A percentile compares a stretch with the other conserved stretches of the same genome.
phyloP scores from a whole-genome alignment of 1,140 invertebrate genomes.

The Proales similis region DNA sequence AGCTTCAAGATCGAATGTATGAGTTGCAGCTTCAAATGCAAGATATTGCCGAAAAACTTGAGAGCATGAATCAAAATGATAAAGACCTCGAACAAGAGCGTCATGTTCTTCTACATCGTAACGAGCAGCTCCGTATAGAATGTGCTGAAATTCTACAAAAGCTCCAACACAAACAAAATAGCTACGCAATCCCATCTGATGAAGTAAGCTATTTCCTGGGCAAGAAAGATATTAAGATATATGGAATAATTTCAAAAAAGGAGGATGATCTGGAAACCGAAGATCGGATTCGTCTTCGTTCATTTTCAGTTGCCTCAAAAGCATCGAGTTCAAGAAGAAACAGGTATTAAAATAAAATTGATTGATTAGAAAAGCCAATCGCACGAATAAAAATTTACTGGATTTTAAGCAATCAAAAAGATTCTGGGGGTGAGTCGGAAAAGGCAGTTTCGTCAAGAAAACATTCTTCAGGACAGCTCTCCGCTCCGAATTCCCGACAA shows the following conservation, averaged over 20 bases:
- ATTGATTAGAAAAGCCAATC: background rate
- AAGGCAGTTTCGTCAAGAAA: conserved; percentile 10
- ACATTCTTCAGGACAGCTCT: conserved; percentile 11
- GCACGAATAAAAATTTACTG: background rate
- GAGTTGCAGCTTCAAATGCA: too few relatives aligned
- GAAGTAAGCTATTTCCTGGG: too few relatives aligned
- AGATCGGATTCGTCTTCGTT: conserved; percentile 15
- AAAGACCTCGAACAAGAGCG: too few relatives aligned
- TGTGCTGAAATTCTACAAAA: background rate
- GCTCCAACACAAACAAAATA: conserved; percentile 13
- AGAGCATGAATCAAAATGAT: too few relatives aligned
- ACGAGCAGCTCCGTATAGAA: conserved; percentile 22
- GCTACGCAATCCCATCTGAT: conserved; percentile 28
- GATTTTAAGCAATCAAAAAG: background rate
- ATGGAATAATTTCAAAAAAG: too few relatives aligned
- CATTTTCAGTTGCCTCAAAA: conserved; percentile 11
- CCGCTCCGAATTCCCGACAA: background rate
- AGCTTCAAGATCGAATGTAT: too few relatives aligned
- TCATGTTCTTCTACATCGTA: conserved; percentile 6
- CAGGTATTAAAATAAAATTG: conserved; percentile 12
- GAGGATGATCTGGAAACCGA: conserved; percentile 34
- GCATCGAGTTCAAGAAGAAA: conserved; percentile 9
- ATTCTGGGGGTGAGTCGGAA: conserved; percentile 10
- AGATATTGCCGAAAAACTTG: too few relatives aligned
- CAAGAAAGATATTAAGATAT: too few relatives aligned